Evolutionary conservation across 2,113 vertebrate genomes (phyloP), one percentile per base, ranked within the genome.

Genomic region (Cololabis saira): DNA sequence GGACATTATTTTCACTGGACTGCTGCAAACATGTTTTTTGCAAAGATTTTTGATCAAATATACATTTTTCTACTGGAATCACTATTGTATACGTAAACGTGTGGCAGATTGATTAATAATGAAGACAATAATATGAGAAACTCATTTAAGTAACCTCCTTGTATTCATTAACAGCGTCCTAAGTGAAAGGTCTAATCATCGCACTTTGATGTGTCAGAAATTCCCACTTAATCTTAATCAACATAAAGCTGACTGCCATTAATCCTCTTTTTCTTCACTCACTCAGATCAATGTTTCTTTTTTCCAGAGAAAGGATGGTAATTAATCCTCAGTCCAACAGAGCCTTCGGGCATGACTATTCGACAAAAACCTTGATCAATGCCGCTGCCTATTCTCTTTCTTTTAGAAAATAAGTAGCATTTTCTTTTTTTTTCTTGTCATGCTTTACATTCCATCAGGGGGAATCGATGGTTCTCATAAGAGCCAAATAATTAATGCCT

Each of bases 241-340:
- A 69, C 85, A 85, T 84, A 61, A 76, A 80, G 63, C 79, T 52
- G 77, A 70, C 80, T 60, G 77, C 84, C 80, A 89, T 91, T 92
- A 91, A 90, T 90, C 81, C 80, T 87, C 80, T 65, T 81, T 86
- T 85, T 85, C 74, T 84, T 82, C 81, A 67, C 82, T 80, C 62
- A 47, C 66, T 73, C 87, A 78, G 78, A 92, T 92, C 90, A 91
- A 91, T 91, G 87, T 90, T 93, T 91, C 80, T 82, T 87, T 89
- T n/a, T 91, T 86, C 66, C 70, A 51, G 66, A 60, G 79, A 77
- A 83, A 84, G 84, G 81, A 87, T 82, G 73, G 81, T 89, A 90
- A 92, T 92, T 88, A 90, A 92, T 92, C 84, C 80, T 49, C 60
- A 33, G 70, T 85, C 81, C 86, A 74, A 75, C 77, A 50, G 80